A percentile compares a stretch with the other conserved stretches of the same genome.
These are phyloP conservation scores for Zoanthus sansibaricus DNA, from an alignment of 92 coral and sea anemone genomes.

Conservation along the genomic window DNA sequence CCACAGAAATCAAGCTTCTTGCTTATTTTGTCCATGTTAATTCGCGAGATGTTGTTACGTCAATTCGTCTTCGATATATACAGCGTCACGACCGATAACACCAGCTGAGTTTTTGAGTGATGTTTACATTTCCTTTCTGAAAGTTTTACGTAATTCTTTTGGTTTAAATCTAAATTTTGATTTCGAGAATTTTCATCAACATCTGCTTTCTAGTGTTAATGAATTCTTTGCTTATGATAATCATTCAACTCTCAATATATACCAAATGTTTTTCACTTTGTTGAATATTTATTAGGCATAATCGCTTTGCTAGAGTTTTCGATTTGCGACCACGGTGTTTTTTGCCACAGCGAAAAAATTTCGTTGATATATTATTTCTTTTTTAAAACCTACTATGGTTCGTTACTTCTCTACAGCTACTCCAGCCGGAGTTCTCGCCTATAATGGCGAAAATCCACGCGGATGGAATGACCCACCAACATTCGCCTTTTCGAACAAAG, in stretches of 20 bases:
- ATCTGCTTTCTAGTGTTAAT: not conserved
- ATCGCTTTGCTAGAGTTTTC: not conserved
- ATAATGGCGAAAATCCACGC: slow-evolving; percentile 96
- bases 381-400: slow-evolving; percentile 38
- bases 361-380: not conserved
- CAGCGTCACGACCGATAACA: slow-evolving; percentile 19
- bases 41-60: not conserved
- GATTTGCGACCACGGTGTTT: not conserved
- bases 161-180: not conserved
- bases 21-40: not conserved
- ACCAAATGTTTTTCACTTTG: slow-evolving; percentile 20
- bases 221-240: not conserved
- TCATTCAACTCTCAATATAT: not conserved
- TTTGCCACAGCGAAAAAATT: not conserved
- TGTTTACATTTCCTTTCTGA: slow-evolving; percentile 38
- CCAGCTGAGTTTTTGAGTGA: not conserved
- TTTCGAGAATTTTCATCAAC: not conserved
- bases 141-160: slow-evolving; percentile 36
- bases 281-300: slow-evolving; percentile 57
- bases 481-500: slow-evolving; percentile 77
- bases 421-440: slow-evolving; percentile 83
- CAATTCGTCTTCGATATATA: not conserved
- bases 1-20: slow-evolving; percentile 3
- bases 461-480: slow-evolving; percentile 99
- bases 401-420: slow-evolving; percentile 57